A percentile compares a stretch with the other conserved stretches of the same genome.
phyloP scores from a whole-genome alignment of 2,113 vertebrate species.

The Mirza zaza region DNA sequence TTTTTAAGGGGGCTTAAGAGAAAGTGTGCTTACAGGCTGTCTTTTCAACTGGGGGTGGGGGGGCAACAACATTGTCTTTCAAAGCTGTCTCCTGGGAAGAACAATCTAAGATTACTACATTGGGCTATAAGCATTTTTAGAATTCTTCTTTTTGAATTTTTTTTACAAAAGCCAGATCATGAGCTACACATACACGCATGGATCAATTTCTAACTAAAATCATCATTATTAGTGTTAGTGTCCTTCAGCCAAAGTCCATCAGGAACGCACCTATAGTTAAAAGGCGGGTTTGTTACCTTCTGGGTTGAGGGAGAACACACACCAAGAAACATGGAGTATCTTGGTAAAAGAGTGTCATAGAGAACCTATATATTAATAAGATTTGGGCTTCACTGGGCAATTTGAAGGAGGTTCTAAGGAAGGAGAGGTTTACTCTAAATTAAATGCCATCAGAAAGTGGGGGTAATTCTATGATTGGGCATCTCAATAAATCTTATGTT shows the following conservation, averaged over 20 bases:
- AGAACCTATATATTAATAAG: neutral
- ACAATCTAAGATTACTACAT: neutral
- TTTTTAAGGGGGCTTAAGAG: neutral
- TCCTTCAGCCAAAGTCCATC: neutral
- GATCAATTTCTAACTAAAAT: conserved; percentile 32
- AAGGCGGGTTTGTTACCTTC: neutral
- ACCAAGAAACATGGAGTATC: neutral
- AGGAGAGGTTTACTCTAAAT: neutral
- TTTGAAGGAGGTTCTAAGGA: neutral
- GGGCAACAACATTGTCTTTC: neutral
- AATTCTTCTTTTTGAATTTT: neutral
- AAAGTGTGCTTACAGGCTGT: neutral
- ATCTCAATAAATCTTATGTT: neutral
- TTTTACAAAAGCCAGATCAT: neutral
- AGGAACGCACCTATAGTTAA: neutral
- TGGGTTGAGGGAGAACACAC: neutral
- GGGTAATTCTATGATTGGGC: neutral
- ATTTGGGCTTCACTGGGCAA: neutral
- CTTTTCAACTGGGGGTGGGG: neutral
- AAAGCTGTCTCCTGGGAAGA: neutral
- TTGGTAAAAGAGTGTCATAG: neutral
- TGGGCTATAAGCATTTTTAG: neutral
- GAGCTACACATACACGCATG: neutral
- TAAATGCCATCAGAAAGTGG: neutral
- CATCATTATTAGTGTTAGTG: neutral